Evolutionary conservation across 2,113 vertebrate genomes (phyloP).

Genomic region (Pholis gunnellus): DNA sequence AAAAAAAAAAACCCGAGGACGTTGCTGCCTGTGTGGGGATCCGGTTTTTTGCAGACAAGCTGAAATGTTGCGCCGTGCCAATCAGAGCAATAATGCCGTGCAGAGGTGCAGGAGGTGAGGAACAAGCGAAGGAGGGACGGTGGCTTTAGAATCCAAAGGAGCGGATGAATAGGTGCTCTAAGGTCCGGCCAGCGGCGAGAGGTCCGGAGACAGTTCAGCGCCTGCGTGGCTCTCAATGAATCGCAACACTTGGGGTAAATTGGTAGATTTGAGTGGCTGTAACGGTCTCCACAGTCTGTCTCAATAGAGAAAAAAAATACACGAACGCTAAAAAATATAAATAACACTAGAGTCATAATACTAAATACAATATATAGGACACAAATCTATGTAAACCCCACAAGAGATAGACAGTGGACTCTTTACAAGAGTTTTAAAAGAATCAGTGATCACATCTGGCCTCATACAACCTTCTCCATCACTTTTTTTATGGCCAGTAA

Average conservation of each 20-base stretch:
- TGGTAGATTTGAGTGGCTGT: conserved; percentile 38
- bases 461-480: background rate
- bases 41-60: conserved; percentile 42
- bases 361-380: background rate
- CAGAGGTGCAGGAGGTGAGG: conserved; percentile 32
- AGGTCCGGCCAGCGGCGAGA: conserved; percentile 39
- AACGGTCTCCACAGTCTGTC: conserved; percentile 1
- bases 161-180: conserved; percentile 42
- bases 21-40: conserved; percentile 18
- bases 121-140: conserved; percentile 33
- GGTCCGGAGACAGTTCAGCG: conserved; percentile 30
- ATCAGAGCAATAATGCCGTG: conserved; percentile 45
- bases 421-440: background rate
- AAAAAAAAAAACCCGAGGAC: background rate
- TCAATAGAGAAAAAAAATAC: conserved; percentile 6
- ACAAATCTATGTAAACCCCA: background rate
- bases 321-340: background rate
- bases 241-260: conserved; percentile 65
- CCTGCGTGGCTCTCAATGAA: conserved; percentile 62
- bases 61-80: conserved; percentile 44
- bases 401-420: background rate
- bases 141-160: conserved; percentile 35
- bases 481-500: conserved; percentile 1
- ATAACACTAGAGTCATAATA: background rate
- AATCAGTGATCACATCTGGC: background rate